A percentile compares a stretch with the other conserved stretches of the same genome.
These are phyloP conservation scores for Pseudolycoriella hygida DNA, from an alignment of 2,888 invertebrate genomes.

Conservation along the genomic window DNA sequence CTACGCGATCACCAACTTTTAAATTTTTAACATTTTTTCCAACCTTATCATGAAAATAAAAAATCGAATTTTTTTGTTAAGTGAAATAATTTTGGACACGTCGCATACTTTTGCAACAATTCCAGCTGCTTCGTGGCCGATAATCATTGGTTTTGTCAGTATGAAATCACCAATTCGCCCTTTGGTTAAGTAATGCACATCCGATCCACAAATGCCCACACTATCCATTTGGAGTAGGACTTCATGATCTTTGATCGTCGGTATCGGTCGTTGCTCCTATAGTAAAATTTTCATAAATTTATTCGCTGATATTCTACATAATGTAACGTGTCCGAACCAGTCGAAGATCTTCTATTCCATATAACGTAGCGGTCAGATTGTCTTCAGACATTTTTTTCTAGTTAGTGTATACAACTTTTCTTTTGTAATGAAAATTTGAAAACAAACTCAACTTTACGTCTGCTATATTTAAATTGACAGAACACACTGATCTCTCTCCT, in stretches of 20 bases:
- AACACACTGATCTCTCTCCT: no score
- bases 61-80: not conserved
- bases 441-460: no score
- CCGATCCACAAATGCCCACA: slow-evolving; percentile 87
- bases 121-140: slow-evolving; percentile 85
- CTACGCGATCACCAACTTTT: slow-evolving; percentile 71
- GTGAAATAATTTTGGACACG: no score
- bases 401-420: no score
- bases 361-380: slow-evolving; percentile 48
- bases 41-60: slow-evolving; percentile 34
- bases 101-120: slow-evolving; percentile 57
- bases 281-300: not conserved
- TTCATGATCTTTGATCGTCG: slow-evolving; percentile 56
- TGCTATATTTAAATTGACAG: no score
- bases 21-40: slow-evolving; percentile 45
- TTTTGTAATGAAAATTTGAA: no score
- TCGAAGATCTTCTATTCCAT: slow-evolving; percentile 45
- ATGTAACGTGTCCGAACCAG: no score
- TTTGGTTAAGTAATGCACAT: slow-evolving; percentile 72
- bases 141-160: slow-evolving; percentile 66
- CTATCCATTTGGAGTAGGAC: slow-evolving; percentile 67
- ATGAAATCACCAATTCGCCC: slow-evolving; percentile 70
- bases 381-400: slow-evolving; percentile 21
- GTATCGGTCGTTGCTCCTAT: slow-evolving; percentile 46
- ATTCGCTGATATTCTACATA: no score